Conservation (phyloP, 1,140 invertebrate genomes). For the Leptinotarsa defecta region DNA sequence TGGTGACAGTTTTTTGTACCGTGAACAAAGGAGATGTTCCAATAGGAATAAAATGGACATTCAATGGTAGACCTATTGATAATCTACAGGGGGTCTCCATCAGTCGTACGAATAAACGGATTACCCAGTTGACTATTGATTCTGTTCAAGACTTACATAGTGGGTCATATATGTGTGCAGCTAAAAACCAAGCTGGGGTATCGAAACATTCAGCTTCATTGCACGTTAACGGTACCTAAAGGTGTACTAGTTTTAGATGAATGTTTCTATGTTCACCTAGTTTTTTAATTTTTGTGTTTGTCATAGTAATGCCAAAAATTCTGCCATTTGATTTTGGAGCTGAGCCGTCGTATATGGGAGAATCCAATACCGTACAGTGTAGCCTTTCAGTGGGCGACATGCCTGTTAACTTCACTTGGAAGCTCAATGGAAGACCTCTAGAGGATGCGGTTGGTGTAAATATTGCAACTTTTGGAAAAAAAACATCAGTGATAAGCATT, state of each 20-base stretch:
- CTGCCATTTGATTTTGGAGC: slow-evolving; percentile 69
- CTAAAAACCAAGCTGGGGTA: slow-evolving; percentile 69
- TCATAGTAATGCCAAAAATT: slow-evolving; percentile 61
- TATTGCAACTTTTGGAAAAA: slow-evolving; percentile 64
- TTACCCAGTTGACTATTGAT: slow-evolving; percentile 69
- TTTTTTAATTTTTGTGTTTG: slow-evolving; percentile 33
- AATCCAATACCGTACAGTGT: slow-evolving; percentile 49
- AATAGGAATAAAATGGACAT: slow-evolving; percentile 59
- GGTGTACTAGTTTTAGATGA: slow-evolving; percentile 36
- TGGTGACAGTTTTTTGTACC: slow-evolving; percentile 60
- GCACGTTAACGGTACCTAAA: slow-evolving; percentile 65
- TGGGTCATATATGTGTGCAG: slow-evolving; percentile 71
- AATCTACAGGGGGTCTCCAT: slow-evolving; percentile 48
- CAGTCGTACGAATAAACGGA: slow-evolving; percentile 66
- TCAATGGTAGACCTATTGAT: slow-evolving; percentile 44
- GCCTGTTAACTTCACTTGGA: slow-evolving; percentile 54
- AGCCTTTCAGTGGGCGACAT: slow-evolving; percentile 44
- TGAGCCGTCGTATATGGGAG: slow-evolving; percentile 57
- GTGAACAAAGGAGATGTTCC: slow-evolving; percentile 64
- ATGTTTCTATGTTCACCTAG: slow-evolving; percentile 32
- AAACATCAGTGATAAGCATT: slow-evolving; percentile 75
- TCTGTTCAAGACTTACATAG: slow-evolving; percentile 61
- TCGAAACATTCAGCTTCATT: slow-evolving; percentile 63
- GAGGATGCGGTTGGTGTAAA: slow-evolving; percentile 24
- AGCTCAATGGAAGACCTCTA: slow-evolving; percentile 54